Percentiles rank a stretch among this genome's conserved stretches.
phyloP scores from a whole-genome alignment of 2,888 invertebrate genomes.

The Tenthredo livida region DNA sequence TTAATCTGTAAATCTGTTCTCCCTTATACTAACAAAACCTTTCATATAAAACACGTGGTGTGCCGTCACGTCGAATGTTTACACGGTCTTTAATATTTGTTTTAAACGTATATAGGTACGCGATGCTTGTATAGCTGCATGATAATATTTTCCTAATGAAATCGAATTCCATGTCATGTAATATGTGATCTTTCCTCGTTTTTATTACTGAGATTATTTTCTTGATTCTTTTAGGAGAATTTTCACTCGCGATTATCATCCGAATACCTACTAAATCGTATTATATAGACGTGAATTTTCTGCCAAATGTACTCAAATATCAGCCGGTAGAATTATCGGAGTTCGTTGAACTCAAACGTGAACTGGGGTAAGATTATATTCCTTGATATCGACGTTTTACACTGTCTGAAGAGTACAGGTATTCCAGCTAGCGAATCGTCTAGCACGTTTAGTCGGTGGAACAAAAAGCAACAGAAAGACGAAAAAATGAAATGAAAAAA shows the following conservation, averaged over 20 bases:
- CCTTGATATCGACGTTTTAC: constrained; percentile 20
- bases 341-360: constrained; percentile 12
- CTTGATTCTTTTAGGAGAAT: background rate
- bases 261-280: background rate
- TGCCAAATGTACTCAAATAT: background rate
- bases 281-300: background rate
- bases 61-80: background rate
- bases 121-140: no score
- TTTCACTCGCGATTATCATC: background rate
- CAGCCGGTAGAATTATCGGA: background rate
- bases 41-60: background rate
- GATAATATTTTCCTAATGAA: no score
- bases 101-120: background rate
- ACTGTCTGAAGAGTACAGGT: background rate
- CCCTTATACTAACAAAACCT: background rate
- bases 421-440: background rate
- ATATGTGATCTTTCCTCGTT: background rate
- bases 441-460: background rate
- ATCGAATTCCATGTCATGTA: background rate
- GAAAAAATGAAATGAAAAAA: background rate
- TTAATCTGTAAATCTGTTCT: background rate
- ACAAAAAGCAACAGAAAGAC: background rate
- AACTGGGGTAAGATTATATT: constrained; percentile 22
- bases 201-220: background rate
- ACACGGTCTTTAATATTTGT: background rate